Conservation (phyloP, 1,140 invertebrate species). For the Lepidurus apus region DNA sequence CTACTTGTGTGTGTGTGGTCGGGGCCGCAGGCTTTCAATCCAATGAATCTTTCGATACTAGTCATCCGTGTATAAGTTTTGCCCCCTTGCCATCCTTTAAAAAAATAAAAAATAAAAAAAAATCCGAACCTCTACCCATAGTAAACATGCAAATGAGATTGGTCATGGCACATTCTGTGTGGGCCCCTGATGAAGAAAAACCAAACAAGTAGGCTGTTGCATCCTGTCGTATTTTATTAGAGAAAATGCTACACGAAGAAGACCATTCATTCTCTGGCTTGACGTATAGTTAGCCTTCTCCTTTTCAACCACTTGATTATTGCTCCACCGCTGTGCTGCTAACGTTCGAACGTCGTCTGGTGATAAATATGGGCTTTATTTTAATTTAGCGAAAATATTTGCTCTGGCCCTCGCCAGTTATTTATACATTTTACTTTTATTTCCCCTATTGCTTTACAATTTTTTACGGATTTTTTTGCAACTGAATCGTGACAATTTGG, state of each 20-base stretch:
- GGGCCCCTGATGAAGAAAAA: constrained; percentile 1
- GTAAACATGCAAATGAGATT: constrained; percentile 19
- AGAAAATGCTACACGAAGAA: neutral
- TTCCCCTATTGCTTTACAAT: neutral
- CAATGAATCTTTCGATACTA: neutral
- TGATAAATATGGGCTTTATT: neutral
- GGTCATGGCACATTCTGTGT: neutral
- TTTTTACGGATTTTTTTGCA: neutral
- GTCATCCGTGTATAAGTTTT: neutral
- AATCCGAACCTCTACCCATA: neutral
- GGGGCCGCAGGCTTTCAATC: neutral
- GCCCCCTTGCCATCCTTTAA: too few relatives aligned
- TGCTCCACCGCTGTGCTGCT: neutral
- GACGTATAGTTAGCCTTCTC: constrained; percentile 10
- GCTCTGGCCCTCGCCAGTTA: too few relatives aligned
- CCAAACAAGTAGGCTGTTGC: constrained; percentile 2
- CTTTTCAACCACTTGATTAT: neutral
- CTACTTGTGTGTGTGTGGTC: constrained; percentile 4
- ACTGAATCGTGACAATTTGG: neutral
- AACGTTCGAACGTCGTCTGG: neutral
- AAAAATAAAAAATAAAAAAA: too few relatives aligned
- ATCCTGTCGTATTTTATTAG: constrained; percentile 15
- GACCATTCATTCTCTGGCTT: neutral
- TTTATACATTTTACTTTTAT: neutral
- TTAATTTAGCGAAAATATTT: too few relatives aligned